Conservation (phyloP, 2,113 vertebrate genomes). For the Charina bottae region DNA sequence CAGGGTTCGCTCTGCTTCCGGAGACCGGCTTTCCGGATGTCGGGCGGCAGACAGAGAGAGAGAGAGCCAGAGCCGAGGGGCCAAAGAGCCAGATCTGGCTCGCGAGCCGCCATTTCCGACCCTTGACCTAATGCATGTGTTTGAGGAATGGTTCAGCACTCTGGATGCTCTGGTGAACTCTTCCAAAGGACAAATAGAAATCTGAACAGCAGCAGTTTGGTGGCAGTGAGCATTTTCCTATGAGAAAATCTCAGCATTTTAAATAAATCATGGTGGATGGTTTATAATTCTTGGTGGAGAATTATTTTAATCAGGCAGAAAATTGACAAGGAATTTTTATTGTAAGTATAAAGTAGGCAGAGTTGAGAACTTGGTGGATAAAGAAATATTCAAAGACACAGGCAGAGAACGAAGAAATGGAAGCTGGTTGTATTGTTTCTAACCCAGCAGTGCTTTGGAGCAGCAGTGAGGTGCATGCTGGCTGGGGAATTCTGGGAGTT, state of each 20-base stretch:
- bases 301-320: conserved; percentile 48
- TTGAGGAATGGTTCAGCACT: conserved; percentile 65
- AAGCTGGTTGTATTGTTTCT: not conserved
- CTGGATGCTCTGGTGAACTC: conserved; percentile 66
- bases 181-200: conserved; percentile 69
- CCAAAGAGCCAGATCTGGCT: too few species aligned
- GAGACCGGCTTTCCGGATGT: too few species aligned
- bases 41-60: too few species aligned
- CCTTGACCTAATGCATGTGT: conserved; percentile 67
- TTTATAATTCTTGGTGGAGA: conserved; percentile 33
- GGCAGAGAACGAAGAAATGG: not conserved
- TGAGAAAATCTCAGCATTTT: conserved; percentile 52
- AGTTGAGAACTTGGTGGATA: not conserved
- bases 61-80: too few species aligned
- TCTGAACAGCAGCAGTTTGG: conserved; percentile 58
- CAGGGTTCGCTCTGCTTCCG: too few species aligned
- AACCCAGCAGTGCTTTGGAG: not conserved
- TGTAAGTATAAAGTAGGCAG: conserved; percentile 10
- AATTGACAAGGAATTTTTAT: conserved; percentile 41
- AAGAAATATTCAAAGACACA: conserved; percentile 12
- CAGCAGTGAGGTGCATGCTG: too few species aligned
- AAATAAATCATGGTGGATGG: conserved; percentile 47
- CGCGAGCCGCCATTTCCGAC: too few species aligned
- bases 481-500: too few species aligned
- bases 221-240: conserved; percentile 61